Base-by-base conservation (phyloP, 1,140 invertebrate genomes). In the Papilio polyxenes region DNA sequence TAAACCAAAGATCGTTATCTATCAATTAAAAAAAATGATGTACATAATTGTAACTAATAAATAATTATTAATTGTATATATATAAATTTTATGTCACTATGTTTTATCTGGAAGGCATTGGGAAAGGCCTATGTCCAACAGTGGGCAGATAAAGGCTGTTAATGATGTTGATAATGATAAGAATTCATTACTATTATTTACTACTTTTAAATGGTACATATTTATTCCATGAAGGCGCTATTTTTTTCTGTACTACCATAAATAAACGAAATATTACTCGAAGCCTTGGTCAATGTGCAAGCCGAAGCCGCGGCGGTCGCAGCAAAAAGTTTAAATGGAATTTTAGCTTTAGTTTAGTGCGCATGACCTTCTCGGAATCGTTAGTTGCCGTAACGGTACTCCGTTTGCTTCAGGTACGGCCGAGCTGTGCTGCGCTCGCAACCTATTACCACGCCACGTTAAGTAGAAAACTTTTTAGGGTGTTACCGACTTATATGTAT, bases 351-450 rank as follows among this genome's bases (percentile, higher is more conserved):
- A 88, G 81, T 89, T 91, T 90, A 90, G 85, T 88, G 91, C 89
- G 92, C 91, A 91, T 93, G 91, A 93, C 91, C 92, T 94, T 94
- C 93, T 93, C 79, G 87, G 93, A 94, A 93, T 86, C 87, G 89
- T 89, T 91, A 88, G 85, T 85, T 83, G 86, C 86, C 87, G 87
- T 93, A 94, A 94, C 92, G 92, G 93, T 91, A 93, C 88, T 89
- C 80, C 85, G 84, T 78, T 83, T 87, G 87, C 88, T 87, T 87
- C 92, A 92, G 91, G 92, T 93, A 94, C 81, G 59, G 56, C 56
- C 56, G 56, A 10, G 56, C 53, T 81, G 80, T 82, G 83, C 83
- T 84, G 83, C 82, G 69, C 82, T 84, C 82, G 69, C 72, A 62
- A 77, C 37, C 78, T 80, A 79, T 79, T 79, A 65, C 78, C 78